Conservation (phyloP, 2,888 invertebrate genomes). For the Chironomus riparius region DNA sequence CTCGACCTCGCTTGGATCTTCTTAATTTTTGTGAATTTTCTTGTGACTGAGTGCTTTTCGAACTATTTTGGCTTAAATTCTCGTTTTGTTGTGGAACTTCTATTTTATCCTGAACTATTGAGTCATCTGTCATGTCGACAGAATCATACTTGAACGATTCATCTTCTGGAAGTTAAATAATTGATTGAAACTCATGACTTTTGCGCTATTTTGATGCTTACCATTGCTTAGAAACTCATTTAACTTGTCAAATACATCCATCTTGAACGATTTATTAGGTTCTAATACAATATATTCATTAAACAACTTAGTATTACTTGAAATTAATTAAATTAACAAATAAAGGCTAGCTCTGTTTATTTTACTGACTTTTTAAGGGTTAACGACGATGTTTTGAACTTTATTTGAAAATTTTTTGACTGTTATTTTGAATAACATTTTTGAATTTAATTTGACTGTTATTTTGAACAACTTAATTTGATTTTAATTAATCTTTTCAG, state of each 20-base stretch:
- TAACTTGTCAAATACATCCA: background rate
- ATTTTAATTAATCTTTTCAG: conserved; percentile 45
- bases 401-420: background rate
- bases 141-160: background rate
- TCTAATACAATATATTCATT: background rate
- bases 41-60: background rate
- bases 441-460: background rate
- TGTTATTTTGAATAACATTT: background rate
- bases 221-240: conserved; percentile 11
- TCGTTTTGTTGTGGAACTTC: background rate
- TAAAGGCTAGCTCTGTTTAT: background rate
- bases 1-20: background rate
- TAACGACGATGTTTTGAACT: too few relatives aligned
- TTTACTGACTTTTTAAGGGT: too few relatives aligned
- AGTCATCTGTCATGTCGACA: background rate
- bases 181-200: too few relatives aligned
- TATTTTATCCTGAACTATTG: background rate
- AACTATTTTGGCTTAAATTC: background rate
- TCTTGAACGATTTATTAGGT: background rate
- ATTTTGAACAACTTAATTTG: too few relatives aligned
- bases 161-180: background rate
- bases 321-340: background rate
- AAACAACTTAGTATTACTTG: background rate
- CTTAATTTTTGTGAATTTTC: background rate
- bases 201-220: background rate